Evolutionary conservation across 2,113 vertebrate genomes (phyloP).

Genomic region (Muntiacus muntjak): DNA sequence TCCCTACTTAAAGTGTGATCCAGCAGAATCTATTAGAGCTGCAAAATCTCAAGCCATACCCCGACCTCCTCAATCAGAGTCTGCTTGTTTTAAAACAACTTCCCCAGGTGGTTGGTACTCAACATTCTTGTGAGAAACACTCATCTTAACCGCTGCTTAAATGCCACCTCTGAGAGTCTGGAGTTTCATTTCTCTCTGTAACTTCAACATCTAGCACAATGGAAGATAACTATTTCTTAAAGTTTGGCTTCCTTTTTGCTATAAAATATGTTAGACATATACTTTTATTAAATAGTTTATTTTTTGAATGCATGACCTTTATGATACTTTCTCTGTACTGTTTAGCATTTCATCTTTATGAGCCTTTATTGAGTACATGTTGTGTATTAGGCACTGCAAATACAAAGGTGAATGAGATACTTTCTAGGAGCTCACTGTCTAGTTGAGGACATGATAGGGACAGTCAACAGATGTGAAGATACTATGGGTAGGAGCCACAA

Average conservation of each 20-base stretch:
- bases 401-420: background rate
- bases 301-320: background rate
- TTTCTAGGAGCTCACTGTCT: background rate
- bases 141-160: background rate
- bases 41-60: background rate
- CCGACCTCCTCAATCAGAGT: background rate
- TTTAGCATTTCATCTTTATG: background rate
- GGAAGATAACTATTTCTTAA: background rate
- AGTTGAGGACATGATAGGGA: background rate
- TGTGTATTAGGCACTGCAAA: background rate
- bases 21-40: slow-evolving; percentile 1
- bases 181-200: background rate
- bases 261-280: background rate
- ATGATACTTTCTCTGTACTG: background rate
- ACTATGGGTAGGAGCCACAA: background rate
- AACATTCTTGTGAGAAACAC: background rate
- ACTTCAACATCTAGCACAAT: background rate
- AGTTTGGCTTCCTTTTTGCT: background rate
- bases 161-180: background rate
- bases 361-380: background rate
- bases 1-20: background rate
- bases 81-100: background rate
- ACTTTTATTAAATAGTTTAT: background rate
- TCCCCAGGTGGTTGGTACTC: background rate
- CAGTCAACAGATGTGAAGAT: background rate